These are phyloP conservation scores for Vicugna pacos DNA, from an alignment of 2,113 vertebrate genomes.

Conservation along the genomic window DNA sequence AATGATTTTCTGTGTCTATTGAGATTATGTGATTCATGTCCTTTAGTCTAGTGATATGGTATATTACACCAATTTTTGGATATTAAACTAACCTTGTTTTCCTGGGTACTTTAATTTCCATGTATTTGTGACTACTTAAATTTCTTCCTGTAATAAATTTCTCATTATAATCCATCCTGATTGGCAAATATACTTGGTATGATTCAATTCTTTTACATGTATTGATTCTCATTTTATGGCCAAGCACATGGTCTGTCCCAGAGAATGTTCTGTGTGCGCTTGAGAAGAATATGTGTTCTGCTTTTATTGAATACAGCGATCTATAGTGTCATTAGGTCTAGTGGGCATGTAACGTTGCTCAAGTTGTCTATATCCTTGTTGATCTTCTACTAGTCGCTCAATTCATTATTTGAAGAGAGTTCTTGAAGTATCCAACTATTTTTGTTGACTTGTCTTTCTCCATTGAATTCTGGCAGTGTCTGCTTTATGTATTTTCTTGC, in stretches of 20 bases:
- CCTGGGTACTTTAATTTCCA: background rate
- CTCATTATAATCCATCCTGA: background rate
- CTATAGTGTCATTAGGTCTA: background rate
- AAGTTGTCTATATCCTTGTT: background rate
- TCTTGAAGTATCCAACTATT: background rate
- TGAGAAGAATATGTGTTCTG: background rate
- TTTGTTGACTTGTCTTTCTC: background rate
- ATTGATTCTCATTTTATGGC: background rate
- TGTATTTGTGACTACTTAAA: background rate
- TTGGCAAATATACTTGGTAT: background rate
- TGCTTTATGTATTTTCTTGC: background rate
- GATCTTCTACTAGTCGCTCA: background rate
- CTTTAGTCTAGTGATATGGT: background rate
- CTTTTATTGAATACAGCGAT: background rate
- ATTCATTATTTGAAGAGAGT: background rate
- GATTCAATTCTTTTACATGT: background rate
- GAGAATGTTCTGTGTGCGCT: background rate
- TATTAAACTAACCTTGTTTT: background rate
- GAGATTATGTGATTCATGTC: background rate
- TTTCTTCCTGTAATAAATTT: background rate
- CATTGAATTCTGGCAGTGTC: background rate
- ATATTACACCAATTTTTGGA: background rate
- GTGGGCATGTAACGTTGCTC: accelerated
- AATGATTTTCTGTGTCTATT: background rate
- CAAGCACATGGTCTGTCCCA: too few relatives aligned